phyloP scores from a whole-genome alignment of 1,140 invertebrate species.

The Ylistrum balloti region DNA sequence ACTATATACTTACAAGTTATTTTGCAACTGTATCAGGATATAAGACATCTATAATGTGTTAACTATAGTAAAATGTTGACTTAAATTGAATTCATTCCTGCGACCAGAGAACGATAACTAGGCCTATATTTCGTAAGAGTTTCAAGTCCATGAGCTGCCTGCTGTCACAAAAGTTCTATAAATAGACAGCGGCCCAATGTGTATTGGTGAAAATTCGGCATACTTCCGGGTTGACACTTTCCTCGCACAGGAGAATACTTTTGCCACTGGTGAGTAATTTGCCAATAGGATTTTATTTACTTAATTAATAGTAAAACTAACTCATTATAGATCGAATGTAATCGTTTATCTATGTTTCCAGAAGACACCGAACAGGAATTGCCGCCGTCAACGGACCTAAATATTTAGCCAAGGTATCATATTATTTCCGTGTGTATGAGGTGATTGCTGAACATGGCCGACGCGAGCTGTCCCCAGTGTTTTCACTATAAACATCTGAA shows the following conservation, averaged over 20 bases:
- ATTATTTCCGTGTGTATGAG: background rate
- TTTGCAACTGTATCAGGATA: no score
- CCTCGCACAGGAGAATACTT: background rate
- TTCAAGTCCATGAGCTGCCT: no score
- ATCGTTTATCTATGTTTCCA: background rate
- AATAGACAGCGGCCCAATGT: background rate
- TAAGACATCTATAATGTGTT: no score
- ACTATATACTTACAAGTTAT: no score
- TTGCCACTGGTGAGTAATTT: no score
- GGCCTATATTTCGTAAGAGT: no score
- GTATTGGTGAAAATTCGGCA: background rate
- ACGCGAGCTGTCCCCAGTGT: background rate
- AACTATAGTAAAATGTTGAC: no score
- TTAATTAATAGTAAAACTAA: no score
- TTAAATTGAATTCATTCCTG: no score
- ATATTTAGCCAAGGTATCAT: no score
- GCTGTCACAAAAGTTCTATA: background rate
- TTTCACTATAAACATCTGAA: background rate
- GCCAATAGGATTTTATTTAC: no score
- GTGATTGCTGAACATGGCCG: background rate
- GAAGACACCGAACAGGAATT: background rate
- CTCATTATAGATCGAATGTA: background rate
- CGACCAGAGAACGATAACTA: no score
- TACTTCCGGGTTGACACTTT: constrained; percentile 4
- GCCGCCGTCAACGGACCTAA: background rate